Evolutionary conservation across 2,113 vertebrate genomes (phyloP), one percentile per base, ranked within the genome.

Genomic region (Microcebus ravelobensis): DNA sequence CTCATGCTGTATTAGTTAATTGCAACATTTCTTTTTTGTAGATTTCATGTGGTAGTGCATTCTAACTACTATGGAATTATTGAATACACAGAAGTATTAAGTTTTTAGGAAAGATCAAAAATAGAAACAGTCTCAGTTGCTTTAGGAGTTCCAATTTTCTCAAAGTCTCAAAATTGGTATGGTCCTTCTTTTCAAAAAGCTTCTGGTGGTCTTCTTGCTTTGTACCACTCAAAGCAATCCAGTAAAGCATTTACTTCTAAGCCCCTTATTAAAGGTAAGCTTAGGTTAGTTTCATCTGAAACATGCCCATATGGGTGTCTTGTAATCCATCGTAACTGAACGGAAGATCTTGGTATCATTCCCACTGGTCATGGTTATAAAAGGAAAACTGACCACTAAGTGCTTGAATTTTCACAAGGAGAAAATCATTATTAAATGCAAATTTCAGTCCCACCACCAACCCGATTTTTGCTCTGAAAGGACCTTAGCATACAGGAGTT

Each of bases 101-200:
- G 45, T 45, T 45, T 45, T 70, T 94, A 79, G 21, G 55, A 39
- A 95, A 61, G 15, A 82, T 80, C 5, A 86, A 57, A 92, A 74
- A 94, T 59, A 92, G 77, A 92, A 42, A 27, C 29, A 74, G n/a
- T 34, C n/a, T 92, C 86, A 89, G n/a, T 17, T 96, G 36, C 48
- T 91, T 84, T 68, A 85, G 68, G 36, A 96, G 29, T 63, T 90
- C 25, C n/a, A 82, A 84, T 59, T 68, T 97, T 91, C 95, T 97
- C 65, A 89, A 94, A 92, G 14, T 93, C 57, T 74, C 87, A 92
- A 83, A 70, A 88, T 39, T 95, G 67, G 3, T 63, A 70, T 91
- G 36, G 9, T 21, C 10, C 27, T 92, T 73, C 55, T 87, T 94
- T 90, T 82, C 36, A 50, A 36, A 88, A 83, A 86, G 1, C n/a